A percentile compares a stretch with the other conserved stretches of the same genome.
Conservation (phyloP, 2,797 vertebrate species). For the Pangasius djambal region DNA sequence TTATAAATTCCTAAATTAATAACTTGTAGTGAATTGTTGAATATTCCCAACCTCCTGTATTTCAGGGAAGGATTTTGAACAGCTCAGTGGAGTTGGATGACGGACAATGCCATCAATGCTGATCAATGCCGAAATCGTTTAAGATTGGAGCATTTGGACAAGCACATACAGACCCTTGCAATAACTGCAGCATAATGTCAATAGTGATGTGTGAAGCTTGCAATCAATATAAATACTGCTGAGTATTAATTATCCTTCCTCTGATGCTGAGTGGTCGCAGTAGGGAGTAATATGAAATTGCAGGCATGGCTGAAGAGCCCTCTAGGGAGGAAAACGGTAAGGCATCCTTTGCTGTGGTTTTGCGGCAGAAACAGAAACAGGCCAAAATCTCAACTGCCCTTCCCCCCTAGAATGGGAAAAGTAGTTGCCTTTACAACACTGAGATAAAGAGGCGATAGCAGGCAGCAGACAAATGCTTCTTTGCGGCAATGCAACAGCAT, state of each 20-base stretch:
- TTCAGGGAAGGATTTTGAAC: not conserved
- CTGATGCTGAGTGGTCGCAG: not conserved
- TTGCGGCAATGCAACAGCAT: not conserved
- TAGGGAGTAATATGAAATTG: not conserved
- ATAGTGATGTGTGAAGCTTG: not conserved
- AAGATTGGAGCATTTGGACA: not conserved
- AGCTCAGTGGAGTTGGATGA: not conserved
- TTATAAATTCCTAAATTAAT: not conserved
- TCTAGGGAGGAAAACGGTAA: not conserved
- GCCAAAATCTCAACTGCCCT: not conserved
- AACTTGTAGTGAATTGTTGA: not conserved
- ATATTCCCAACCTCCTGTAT: not conserved
- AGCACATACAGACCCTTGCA: not conserved
- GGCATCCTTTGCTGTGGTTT: not conserved
- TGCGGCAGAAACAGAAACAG: not conserved
- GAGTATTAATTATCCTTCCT: not conserved
- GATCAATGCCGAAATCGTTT: not conserved
- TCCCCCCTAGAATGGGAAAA: not conserved
- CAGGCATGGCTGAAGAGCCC: not conserved
- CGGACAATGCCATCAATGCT: not conserved
- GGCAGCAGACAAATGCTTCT: not conserved
- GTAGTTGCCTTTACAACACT: not conserved
- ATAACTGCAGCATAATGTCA: not conserved
- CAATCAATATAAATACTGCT: not conserved
- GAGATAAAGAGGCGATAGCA: not conserved